phyloP scores from a whole-genome alignment of 2,888 invertebrate species.

The Nycteola revayana region DNA sequence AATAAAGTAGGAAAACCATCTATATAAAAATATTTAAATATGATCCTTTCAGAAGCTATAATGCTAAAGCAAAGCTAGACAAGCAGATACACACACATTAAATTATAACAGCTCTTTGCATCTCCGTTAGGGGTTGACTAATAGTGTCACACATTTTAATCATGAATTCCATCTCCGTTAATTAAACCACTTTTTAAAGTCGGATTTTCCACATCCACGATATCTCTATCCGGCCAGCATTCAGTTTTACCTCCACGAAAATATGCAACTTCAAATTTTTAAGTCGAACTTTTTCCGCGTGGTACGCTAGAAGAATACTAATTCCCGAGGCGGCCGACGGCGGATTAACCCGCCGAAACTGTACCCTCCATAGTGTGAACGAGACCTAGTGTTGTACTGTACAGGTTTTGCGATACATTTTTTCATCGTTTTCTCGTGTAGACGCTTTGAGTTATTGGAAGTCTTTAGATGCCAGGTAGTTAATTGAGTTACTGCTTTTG shows the following conservation, averaged over 20 bases:
- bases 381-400: slow-evolving; percentile 26
- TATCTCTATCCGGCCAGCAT: slow-evolving; percentile 19
- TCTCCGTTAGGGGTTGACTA: too few species aligned
- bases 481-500: too few species aligned
- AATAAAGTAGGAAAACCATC: too few species aligned
- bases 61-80: too few species aligned
- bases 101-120: too few species aligned
- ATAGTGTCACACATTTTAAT: too few species aligned
- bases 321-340: slow-evolving; percentile 36
- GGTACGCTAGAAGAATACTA: slow-evolving; percentile 49
- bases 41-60: too few species aligned
- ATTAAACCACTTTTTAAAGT: slow-evolving; percentile 20
- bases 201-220: slow-evolving; percentile 13
- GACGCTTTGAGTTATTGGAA: slow-evolving; percentile 2
- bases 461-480: too few species aligned
- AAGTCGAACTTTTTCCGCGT: slow-evolving; percentile 45
- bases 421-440: slow-evolving; percentile 17
- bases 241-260: slow-evolving; percentile 26
- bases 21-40: too few species aligned
- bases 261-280: slow-evolving; percentile 42
- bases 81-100: too few species aligned
- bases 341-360: slow-evolving; percentile 45
- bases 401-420: slow-evolving; percentile 21
- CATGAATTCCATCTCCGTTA: too few species aligned
- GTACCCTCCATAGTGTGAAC: slow-evolving; percentile 28